These are phyloP conservation scores for Drosophila triauraria DNA, from an alignment of 1,140 invertebrate species.

Conservation along the genomic window DNA sequence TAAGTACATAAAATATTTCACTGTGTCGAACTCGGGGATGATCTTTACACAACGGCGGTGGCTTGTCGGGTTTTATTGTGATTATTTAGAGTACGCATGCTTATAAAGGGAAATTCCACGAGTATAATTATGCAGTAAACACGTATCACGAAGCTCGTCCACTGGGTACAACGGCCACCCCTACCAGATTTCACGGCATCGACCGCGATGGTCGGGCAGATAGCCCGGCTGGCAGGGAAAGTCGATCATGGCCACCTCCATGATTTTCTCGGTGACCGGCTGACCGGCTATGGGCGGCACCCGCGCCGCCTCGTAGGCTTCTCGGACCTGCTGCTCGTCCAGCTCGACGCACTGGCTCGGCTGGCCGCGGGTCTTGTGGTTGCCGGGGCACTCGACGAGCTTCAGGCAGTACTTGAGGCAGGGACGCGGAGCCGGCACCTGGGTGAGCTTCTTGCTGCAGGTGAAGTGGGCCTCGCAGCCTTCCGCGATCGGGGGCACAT, in stretches of 20 bases:
- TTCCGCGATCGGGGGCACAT: slow-evolving; percentile 47
- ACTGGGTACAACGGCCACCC: background rate
- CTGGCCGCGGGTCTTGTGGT: slow-evolving; percentile 39
- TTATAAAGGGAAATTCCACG: slow-evolving; percentile 25
- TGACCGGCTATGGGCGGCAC: background rate
- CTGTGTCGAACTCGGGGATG: slow-evolving; percentile 17
- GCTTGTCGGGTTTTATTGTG: slow-evolving; percentile 33
- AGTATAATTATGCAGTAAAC: slow-evolving; percentile 17
- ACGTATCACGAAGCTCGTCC: slow-evolving; percentile 4
- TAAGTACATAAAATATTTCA: background rate
- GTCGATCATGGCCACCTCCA: slow-evolving; percentile 80
- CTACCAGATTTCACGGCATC: slow-evolving; percentile 80
- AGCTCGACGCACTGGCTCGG: slow-evolving; percentile 67
- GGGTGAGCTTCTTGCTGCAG: slow-evolving; percentile 69
- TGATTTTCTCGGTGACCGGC: slow-evolving; percentile 43
- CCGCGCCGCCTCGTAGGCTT: slow-evolving; percentile 22
- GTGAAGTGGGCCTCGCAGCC: slow-evolving; percentile 53
- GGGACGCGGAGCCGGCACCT: slow-evolving; percentile 50
- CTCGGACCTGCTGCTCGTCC: slow-evolving; percentile 55
- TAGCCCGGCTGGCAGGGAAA: slow-evolving; percentile 82
- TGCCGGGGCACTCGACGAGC: slow-evolving; percentile 63
- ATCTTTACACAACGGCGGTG: slow-evolving; percentile 10
- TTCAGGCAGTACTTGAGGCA: slow-evolving; percentile 78
- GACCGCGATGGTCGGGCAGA: slow-evolving; percentile 74
- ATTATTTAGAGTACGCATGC: slow-evolving; percentile 28